A percentile compares a stretch with the other conserved stretches of the same genome.
phyloP scores from a whole-genome alignment of 2,888 invertebrate species.

The Chirona hameri region DNA sequence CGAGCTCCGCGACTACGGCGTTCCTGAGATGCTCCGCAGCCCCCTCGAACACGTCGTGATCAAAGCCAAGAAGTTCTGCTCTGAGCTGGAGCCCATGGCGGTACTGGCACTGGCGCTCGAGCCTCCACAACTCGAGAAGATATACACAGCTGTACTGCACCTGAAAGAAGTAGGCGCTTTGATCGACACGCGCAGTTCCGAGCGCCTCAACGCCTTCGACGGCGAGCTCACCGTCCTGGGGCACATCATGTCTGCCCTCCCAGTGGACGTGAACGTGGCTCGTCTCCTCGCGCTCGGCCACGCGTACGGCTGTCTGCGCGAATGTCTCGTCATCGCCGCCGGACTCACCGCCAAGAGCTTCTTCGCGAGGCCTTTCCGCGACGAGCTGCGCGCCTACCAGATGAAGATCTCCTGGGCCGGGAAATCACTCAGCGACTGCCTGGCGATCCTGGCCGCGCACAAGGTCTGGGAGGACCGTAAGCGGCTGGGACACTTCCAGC shows the following conservation, averaged over 20 bases:
- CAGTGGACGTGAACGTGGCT: conserved; percentile 73
- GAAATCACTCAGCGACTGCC: conserved; percentile 76
- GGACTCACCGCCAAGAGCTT: conserved; percentile 76
- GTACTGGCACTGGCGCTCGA: conserved; percentile 79
- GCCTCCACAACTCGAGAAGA: conserved; percentile 77
- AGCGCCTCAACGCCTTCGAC: conserved; percentile 52
- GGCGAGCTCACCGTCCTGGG: conserved; percentile 87
- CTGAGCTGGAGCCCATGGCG: conserved; percentile 69
- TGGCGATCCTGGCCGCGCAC: conserved; percentile 76
- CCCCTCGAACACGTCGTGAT: conserved; percentile 77
- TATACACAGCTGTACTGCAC: conserved; percentile 73
- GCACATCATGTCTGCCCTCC: conserved; percentile 72
- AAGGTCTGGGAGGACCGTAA: conserved; percentile 67
- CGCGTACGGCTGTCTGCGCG: conserved; percentile 77
- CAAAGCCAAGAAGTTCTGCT: conserved; percentile 72
- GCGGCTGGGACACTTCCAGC: conserved; percentile 56
- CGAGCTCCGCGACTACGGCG: conserved; percentile 42
- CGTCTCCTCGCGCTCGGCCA: conserved; percentile 84
- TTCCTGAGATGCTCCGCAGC: conserved; percentile 74
- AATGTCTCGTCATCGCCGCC: conserved; percentile 81
- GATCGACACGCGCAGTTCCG: neutral
- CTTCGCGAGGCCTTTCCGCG: conserved; percentile 69
- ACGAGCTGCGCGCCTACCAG: conserved; percentile 65
- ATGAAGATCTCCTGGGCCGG: conserved; percentile 77
- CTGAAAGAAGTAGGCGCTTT: conserved; percentile 66